phyloP scores from a whole-genome alignment of 2,888 invertebrate genomes.

The Parasteatoda lunata region DNA sequence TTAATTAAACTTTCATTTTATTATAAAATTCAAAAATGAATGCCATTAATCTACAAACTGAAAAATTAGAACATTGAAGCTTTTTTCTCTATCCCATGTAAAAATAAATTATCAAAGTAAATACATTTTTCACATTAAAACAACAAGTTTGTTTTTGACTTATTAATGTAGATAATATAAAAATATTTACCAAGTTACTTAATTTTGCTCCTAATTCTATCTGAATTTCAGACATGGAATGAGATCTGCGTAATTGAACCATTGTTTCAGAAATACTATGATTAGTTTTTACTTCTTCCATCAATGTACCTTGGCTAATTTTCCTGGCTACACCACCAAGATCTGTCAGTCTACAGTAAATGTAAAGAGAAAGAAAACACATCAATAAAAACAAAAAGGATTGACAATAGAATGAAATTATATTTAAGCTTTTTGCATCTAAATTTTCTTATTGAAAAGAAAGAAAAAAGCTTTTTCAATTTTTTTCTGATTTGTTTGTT shows the following conservation, averaged over 20 bases:
- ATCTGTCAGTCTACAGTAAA: slow-evolving; percentile 81
- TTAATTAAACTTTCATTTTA: no score
- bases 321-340: slow-evolving; percentile 79
- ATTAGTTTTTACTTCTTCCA: slow-evolving; percentile 18
- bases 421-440: no score
- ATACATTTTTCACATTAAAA: no score
- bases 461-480: no score
- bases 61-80: no score
- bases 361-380: neutral
- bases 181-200: slow-evolving; percentile 32
- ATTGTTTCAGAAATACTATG: neutral
- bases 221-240: slow-evolving; percentile 59
- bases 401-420: no score
- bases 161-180: neutral
- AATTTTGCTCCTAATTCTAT: slow-evolving; percentile 36
- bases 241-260: slow-evolving; percentile 40
- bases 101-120: no score
- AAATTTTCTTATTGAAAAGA: no score
- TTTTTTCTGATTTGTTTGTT: no score
- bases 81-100: no score
- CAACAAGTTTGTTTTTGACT: neutral
- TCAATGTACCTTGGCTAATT: slow-evolving; percentile 31
- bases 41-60: no score
- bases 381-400: neutral
- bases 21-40: no score